Base-by-base conservation (phyloP, 2,797 vertebrate species). In the Emys orbicularis region DNA sequence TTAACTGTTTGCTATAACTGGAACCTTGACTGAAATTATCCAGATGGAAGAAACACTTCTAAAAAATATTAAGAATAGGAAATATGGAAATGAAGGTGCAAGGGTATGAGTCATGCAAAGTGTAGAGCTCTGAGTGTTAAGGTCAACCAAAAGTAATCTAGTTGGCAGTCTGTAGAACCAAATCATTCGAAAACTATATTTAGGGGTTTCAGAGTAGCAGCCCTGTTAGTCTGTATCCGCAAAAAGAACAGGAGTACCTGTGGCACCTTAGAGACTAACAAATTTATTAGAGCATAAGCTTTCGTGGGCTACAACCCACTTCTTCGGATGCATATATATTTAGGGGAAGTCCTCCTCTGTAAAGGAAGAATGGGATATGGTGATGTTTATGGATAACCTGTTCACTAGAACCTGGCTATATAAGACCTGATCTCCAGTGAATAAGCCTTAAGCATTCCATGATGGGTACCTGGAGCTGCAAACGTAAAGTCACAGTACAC, bases 391-490 rank as follows among this genome's bases (percentile, higher is more conserved):
- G 5, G 19, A 11, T 25, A 34, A 5, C 0, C 5, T 16, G 21
- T 41, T 59, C 3, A 25, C 11, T 6, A 57, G 37, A 0, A 52
- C 2, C 15, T 2, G 23, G 0, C 5, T 72, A 25, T 72, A 41
- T 25, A 41, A 34, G 15, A 61, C 1, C 19, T 5, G 34, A 3
- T 44, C 9, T 12, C 29, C 23, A 3, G 47, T 41, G n/a, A 5
- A 0, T 2, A 84, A 57, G 34, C 37, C 49, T 3, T 1, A 2
- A 7, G 23, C 4, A 21, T 1, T 3, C 3, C 1, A 1, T 31
- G 0, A 7, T 41, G 3, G 1, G 3, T 1, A 34, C 0, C 0
- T 0, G 1, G 68, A 37, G 57, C 79, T 8, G 59, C 6, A 31
- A 7, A 4, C 0, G 1, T 1, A 2, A 1, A 5, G 1, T 1